Evolutionary conservation across 1,140 invertebrate genomes (phyloP).

Genomic region (Trichogramma pretiosum): DNA sequence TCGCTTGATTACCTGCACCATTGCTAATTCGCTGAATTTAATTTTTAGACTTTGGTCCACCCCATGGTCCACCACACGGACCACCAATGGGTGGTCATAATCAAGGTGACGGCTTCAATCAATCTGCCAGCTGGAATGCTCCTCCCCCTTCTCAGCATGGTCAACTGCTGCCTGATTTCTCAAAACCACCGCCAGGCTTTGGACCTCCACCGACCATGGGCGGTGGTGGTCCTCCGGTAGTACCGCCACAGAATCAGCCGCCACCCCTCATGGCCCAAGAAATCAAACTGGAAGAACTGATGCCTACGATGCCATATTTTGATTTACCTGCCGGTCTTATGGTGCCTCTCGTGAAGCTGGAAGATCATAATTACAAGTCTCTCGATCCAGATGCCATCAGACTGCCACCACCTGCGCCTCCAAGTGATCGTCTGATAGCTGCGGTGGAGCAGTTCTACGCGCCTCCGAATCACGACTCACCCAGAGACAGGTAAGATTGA

Average conservation of each 20-base stretch:
- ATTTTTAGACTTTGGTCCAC: not conserved
- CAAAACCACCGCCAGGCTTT: constrained; percentile 79
- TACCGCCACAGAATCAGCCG: constrained; percentile 62
- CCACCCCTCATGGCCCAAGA: constrained; percentile 44
- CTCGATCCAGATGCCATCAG: constrained; percentile 84
- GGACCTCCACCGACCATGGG: no score
- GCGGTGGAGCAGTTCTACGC: constrained; percentile 94
- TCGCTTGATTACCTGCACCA: no score
- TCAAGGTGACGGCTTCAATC: not conserved
- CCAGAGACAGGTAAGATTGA: constrained; percentile 74
- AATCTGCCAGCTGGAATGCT: not conserved
- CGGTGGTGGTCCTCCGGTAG: constrained; percentile 59
- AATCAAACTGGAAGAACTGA: constrained; percentile 58
- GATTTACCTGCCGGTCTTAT: constrained; percentile 93
- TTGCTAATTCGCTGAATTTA: no score
- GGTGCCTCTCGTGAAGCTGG: constrained; percentile 85
- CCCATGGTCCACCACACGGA: constrained; percentile 13
- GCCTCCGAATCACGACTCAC: constrained; percentile 84
- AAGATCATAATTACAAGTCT: constrained; percentile 83
- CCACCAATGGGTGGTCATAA: constrained; percentile 4
- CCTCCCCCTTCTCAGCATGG: constrained; percentile 33
- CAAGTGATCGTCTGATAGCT: constrained; percentile 80
- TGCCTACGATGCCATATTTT: constrained; percentile 89
- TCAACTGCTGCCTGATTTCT: constrained; percentile 66
- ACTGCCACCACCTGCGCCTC: constrained; percentile 85